Percentiles rank a stretch among this genome's conserved stretches.
Conservation (phyloP, 2,888 invertebrate species). For the Leptopterna dolabrata region DNA sequence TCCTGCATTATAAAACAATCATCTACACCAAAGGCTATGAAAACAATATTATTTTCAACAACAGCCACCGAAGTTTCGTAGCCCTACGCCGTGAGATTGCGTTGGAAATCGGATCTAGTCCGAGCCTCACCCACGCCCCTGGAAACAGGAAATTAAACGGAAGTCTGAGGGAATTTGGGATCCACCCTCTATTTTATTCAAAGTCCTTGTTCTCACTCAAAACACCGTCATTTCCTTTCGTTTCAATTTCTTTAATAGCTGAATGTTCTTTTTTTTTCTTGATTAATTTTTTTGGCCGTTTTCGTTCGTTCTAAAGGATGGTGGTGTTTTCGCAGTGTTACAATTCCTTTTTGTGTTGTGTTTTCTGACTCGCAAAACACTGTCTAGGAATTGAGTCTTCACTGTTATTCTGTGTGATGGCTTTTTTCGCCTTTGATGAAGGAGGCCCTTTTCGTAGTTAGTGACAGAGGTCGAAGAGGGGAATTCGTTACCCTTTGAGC, state of each 20-base stretch:
- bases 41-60: no score
- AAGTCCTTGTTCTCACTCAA: background rate
- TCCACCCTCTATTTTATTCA: background rate
- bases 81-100: no score
- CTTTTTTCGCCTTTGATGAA: background rate
- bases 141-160: background rate
- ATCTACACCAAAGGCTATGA: no score
- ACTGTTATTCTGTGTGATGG: background rate
- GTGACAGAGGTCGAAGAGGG: background rate
- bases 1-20: no score
- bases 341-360: background rate
- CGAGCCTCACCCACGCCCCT: background rate
- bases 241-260: slow-evolving; percentile 26
- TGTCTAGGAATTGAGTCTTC: background rate
- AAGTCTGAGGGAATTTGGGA: background rate
- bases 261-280: background rate
- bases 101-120: background rate
- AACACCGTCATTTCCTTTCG: background rate
- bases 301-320: background rate
- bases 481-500: no score
- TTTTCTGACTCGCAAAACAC: background rate
- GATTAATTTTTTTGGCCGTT: background rate
- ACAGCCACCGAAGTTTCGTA: no score
- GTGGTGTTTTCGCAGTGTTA: background rate
- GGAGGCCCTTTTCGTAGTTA: background rate